These are phyloP conservation scores for Lepidochrysops patricia DNA, from an alignment of 2,888 invertebrate species.

Conservation along the genomic window DNA sequence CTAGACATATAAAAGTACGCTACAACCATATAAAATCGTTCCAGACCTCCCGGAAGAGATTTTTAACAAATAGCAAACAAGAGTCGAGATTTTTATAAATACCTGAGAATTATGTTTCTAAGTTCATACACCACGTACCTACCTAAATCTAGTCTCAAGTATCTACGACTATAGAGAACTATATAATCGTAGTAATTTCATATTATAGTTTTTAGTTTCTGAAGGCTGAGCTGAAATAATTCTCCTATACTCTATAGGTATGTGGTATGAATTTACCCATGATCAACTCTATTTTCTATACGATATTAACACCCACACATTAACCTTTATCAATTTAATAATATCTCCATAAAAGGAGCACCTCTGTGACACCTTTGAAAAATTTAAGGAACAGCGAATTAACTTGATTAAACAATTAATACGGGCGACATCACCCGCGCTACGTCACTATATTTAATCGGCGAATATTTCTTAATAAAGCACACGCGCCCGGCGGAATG, in stretches of 20 bases:
- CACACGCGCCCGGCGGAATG: constrained; percentile 13
- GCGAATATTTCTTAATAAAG: constrained; percentile 8
- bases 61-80: too few species aligned
- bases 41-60: too few species aligned
- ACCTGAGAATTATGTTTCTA: too few species aligned
- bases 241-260: background rate
- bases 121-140: too few species aligned
- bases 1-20: too few species aligned
- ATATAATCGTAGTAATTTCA: too few species aligned
- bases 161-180: too few species aligned
- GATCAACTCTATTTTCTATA: background rate
- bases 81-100: too few species aligned
- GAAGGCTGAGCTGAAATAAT: background rate
- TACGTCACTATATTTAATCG: constrained; percentile 12
- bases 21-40: too few species aligned
- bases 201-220: too few species aligned
- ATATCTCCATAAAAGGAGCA: background rate
- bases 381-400: constrained; percentile 6
- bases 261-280: background rate
- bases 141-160: too few species aligned
- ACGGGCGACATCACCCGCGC: constrained; percentile 5
- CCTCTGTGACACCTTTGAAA: constrained; percentile 7
- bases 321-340: constrained; percentile 12
- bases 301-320: constrained; percentile 7
- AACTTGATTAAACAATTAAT: constrained; percentile 13